Evolutionary conservation across 2,888 invertebrate species (phyloP).

Genomic region (Pristionchus exspectatus): DNA sequence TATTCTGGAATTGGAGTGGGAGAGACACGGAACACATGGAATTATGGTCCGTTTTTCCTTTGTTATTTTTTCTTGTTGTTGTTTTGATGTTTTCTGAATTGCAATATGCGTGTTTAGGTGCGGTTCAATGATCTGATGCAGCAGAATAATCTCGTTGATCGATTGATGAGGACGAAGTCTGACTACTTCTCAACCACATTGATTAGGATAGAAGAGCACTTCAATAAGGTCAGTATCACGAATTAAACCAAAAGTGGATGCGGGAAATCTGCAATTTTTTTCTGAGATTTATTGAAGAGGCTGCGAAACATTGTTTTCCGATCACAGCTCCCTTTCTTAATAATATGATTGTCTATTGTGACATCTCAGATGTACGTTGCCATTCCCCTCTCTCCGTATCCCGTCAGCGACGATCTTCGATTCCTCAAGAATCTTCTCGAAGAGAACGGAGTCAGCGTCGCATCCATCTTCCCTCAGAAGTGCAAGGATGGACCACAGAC

Average conservation of each 20-base stretch:
- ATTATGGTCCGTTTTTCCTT: neutral
- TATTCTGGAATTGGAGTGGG: constrained; percentile 31
- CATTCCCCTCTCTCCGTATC: neutral
- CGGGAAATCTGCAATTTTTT: no score
- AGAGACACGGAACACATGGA: constrained; percentile 9
- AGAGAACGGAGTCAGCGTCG: neutral
- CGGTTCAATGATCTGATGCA: neutral
- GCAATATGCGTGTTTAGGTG: neutral
- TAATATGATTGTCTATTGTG: neutral
- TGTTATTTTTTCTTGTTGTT: neutral
- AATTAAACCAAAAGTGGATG: no score
- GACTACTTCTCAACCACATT: neutral
- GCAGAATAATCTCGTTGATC: constrained; percentile 13
- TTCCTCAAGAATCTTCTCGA: neutral
- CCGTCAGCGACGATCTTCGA: neutral
- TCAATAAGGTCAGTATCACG: neutral
- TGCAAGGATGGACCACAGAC: constrained; percentile 6
- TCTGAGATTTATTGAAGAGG: no score
- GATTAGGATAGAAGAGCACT: neutral
- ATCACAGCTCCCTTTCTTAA: neutral
- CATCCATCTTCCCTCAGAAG: neutral
- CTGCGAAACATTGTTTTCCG: no score
- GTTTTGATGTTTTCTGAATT: neutral
- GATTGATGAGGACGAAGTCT: neutral
- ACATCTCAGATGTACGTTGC: neutral